phyloP scores from a whole-genome alignment of 2,113 vertebrate species.

The Antechinus flavipes region DNA sequence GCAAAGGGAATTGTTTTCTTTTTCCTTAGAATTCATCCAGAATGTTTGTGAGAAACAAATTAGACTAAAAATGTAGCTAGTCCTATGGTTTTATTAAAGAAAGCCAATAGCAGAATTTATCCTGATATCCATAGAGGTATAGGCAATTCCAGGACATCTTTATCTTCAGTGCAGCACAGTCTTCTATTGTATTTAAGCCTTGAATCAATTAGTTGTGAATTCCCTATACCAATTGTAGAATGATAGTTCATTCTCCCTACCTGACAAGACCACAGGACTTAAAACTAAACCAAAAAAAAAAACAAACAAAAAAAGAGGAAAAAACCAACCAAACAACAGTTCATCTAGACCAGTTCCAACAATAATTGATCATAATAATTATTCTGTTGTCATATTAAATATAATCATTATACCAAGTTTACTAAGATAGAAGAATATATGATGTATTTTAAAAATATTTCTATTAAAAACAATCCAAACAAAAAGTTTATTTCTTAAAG shows the following conservation, averaged over 20 bases:
- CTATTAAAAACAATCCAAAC: conserved; percentile 10
- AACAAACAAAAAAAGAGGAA: too few species aligned
- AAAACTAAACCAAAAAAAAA: not conserved
- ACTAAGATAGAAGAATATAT: conserved; percentile 7
- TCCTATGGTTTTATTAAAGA: not conserved
- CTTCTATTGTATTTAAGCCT: not conserved
- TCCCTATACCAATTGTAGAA: not conserved
- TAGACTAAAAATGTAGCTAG: not conserved
- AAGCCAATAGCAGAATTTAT: conserved; percentile 40
- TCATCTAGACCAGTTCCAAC: not conserved
- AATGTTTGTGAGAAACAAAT: conserved; percentile 6
- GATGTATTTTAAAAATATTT: conserved; percentile 47
- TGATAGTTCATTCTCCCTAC: not conserved
- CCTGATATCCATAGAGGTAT: not conserved
- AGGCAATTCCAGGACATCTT: not conserved
- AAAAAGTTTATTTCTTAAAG: not conserved
- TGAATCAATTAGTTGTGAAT: not conserved
- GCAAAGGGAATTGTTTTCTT: not conserved
- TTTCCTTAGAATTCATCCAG: not conserved
- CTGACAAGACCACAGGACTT: not conserved
- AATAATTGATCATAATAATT: not conserved
- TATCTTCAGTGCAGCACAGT: not conserved
- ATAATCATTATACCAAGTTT: conserved; percentile 13
- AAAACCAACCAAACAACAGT: not conserved
- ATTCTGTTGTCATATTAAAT: conserved; percentile 25